These are phyloP conservation scores for Yponomeuta evonymella DNA, from an alignment of 2,888 invertebrate species.

Conservation along the genomic window DNA sequence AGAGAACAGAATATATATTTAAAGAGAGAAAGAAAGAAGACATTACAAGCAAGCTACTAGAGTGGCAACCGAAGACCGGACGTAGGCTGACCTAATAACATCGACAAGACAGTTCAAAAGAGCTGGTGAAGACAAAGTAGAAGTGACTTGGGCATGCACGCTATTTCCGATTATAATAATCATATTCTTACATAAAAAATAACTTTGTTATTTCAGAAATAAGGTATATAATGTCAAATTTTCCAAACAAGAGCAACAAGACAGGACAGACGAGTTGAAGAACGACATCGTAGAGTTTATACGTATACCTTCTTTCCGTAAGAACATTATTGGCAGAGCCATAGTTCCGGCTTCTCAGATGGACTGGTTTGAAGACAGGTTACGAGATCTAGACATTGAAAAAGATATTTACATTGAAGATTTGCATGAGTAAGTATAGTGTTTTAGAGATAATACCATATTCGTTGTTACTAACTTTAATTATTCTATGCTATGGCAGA, in stretches of 20 bases:
- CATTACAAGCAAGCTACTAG: too few species aligned
- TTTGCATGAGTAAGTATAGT: constrained; percentile 46
- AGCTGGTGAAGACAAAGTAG: too few species aligned
- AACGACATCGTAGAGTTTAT: constrained; percentile 47
- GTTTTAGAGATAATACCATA: neutral
- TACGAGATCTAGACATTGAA: constrained; percentile 36
- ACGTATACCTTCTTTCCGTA: constrained; percentile 43
- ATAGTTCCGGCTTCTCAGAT: constrained; percentile 52
- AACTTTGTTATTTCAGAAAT: constrained; percentile 35
- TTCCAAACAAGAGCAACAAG: constrained; percentile 35
- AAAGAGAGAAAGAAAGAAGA: too few species aligned
- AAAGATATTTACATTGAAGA: constrained; percentile 43
- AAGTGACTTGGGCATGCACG: too few species aligned
- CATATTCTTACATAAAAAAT: too few species aligned
- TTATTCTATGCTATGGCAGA: too few species aligned
- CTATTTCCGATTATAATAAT: too few species aligned
- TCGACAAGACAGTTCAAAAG: too few species aligned
- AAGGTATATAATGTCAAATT: constrained; percentile 50
- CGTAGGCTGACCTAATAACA: too few species aligned
- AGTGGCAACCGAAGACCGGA: too few species aligned
- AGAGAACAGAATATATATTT: neutral
- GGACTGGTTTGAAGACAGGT: constrained; percentile 48
- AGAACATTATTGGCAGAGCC: constrained; percentile 41
- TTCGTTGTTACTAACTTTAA: too few species aligned
- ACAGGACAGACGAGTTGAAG: constrained; percentile 35